Base-by-base conservation (phyloP, 2,797 vertebrate species). In the Lacerta viridis region DNA sequence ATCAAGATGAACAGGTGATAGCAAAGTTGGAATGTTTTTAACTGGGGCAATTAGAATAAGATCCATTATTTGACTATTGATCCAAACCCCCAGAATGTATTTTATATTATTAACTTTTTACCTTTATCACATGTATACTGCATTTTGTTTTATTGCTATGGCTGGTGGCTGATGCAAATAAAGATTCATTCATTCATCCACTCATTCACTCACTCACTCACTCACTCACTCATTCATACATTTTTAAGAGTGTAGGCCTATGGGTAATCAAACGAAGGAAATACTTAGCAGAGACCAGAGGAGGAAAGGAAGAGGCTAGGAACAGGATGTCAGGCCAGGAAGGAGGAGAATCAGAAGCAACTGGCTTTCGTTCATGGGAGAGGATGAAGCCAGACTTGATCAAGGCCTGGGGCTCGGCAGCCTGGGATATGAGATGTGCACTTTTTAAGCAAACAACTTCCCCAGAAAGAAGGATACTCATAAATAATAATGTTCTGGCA, bases 401-500 rank as follows among this genome's bases (percentile, higher is more conserved):
- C 66, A 27, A 61, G 41, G 29, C 79, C 3, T 50, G 69, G 33
- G 39, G 72, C 71, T 68, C 71, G n/a, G 36, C 41, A 89, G 41
- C n/a, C 2, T 68, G 59, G 33, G 88, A 64, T 33, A 25, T n/a
- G 43, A 74, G 64, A 79, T 43, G 33, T 33, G 23, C 68, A 77
- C 78, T 75, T 82, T 81, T 71, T 25, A 17, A 7, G 8, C 33
- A 55, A 72, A 71, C 4, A 23, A 43, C n/a, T 75, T 75, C 78
- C 39, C 69, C 36, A 74, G 69, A 69, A 88, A 13, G 7, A 83
- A 20, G 7, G 33, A 39, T 27, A 20, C 61, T 76, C 72, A 77
- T 76, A 59, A 89, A 84, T 29, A 85, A 81, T 36, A 85, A 81
- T 36, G 17, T 68, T 17, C 68, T 85, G 61, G 61, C 41, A 81